Base-by-base conservation (phyloP, 2,888 invertebrate species). In the Ceramica pisi region DNA sequence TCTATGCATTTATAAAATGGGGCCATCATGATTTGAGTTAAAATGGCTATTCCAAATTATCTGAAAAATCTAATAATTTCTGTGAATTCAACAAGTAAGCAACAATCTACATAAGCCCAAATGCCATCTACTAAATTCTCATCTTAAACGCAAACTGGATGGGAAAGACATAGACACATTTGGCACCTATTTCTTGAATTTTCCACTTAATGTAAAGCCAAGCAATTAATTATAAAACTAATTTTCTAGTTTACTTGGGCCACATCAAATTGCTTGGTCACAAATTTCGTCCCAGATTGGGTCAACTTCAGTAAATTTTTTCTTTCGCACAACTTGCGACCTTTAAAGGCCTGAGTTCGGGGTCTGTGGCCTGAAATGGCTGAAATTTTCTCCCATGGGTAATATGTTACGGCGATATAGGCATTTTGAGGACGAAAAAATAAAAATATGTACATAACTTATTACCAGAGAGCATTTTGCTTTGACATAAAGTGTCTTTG, bases 351-450 rank as follows among this genome's bases (percentile, higher is more conserved):
- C 56, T 53, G 16, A 63, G 23, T 56, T 67, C 50, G 41, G 72
- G 56, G 64, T 80, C 68, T 66, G 16, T 71, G 68, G 10, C 60
- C 70, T 67, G 8, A 73, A 73, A 73, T 76, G 64, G 67, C 59
- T 62, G 21, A 67, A 82, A 71, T 71, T 71, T 67, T 64, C 44
- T 75, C 82, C 81, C 82, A 61, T 78, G 82, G 71, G 79, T 78
- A 82, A 71, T 71, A 69, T 78, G 61, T 71, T 41, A 46, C 41
- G 44, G 60, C 26, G 57, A 67, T 78, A 78, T 48, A 66, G 10
- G 26, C 38, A 60, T 65, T 75, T 63, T 55, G 50, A 53, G 65
- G 46, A 60, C 38, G 38, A 50, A 67, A 75, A 66, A 67, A 62
- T 55, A 66, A 75, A 81, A 71, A 80, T 77, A 80, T 73, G 66